Base-by-base conservation (phyloP, 2,888 invertebrate species). In the Tipula vernalis region DNA sequence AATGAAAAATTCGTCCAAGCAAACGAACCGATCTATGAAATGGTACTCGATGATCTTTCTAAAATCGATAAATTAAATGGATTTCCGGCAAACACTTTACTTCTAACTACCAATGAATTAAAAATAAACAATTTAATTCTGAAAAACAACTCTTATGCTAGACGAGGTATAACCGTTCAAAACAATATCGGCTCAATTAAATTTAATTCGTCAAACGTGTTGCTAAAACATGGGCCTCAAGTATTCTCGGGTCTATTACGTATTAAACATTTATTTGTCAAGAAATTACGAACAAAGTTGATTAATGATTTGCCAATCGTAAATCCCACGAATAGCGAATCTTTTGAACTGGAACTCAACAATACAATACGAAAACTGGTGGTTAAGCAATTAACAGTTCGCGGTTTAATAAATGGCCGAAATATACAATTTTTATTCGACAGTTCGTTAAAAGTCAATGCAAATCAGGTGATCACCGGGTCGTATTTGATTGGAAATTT, bases 371-470 rank as follows among this genome's bases (percentile, higher is more conserved):
- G 28, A n/a, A 86, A 86, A 51, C 87, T 87, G 36, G 57, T 86
- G 83, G 90, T 92, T 2, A 89, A 92, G 87, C 90, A 92, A 39
- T 88, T 93, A 12, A 88, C 90, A 13, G 89, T 94, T 13, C 89
- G 89, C 2, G 93, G 92, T n/a, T 90, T 89, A 12, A 89, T 94
- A 0, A 94, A 94, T 89, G 91, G 91, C 10, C 89, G 92, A 3
- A 90, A 90, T 87, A 90, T 94, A 88, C 88, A 89, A 0, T 89
- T 91, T 10, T 89, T 94, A 41, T 87, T 92, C 36, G 90, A 92
- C 86, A 91, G 92, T 88, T 91, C 92, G 0, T 89, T 94, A 12
- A 93, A 91, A 89, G 91, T 90, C 28, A 88, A 88, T 1, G 93
- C 92, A 1, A 89, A 92, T 88, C 94, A 94, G 90, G 89, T 89